Evolutionary conservation across 2,113 vertebrate genomes (phyloP), one percentile per base, ranked within the genome.

Genomic region (Bujurquina vittata): DNA sequence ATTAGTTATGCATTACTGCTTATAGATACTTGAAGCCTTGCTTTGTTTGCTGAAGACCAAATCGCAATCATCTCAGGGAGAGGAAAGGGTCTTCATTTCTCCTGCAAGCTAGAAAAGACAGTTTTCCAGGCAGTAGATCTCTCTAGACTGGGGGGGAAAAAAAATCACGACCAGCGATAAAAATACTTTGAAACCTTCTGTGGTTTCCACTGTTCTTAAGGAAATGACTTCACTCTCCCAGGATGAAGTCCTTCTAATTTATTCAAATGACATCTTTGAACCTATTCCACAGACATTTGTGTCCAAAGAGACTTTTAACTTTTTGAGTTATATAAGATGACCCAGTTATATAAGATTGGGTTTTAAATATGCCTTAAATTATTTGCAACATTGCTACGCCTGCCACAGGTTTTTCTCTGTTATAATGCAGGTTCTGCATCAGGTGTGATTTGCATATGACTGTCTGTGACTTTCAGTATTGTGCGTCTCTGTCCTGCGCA

Each of bases 401-500:
- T n/a, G 3, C 75, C 31, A 65, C 1, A 0, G 22, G 23, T 40
- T 40, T 57, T 40, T 2, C 37, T 43, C 22, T 76, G 12, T 29
- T 12, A 26, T 22, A n/a, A 60, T 33, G 67, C 26, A 12, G 18
- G 46, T 29, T 60, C 18, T 77, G 23, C 0, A 26, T 29, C 18
- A 33, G 7, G 52, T 22, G 20, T 74, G 40, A 35, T 55, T 72
- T 67, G 10, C 37, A 67, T 69, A 9, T 4, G 26, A 14, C 22
- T 49, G 40, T 76, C 7, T 55, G 9, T 17, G 35, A 49, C 52
- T 49, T 67, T 67, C n/a, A 12, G 4, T n/a, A 14, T 2, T 58
- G 59, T 55, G 58, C n/a, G 8, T 22, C 10, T 90, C 33, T 93
- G 5, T 79, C 22, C 31, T 61, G 63, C 77, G 26, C 86, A 99